These are phyloP conservation scores for Rhinoraja longicauda DNA, from an alignment of 2,797 vertebrate genomes.

Conservation along the genomic window DNA sequence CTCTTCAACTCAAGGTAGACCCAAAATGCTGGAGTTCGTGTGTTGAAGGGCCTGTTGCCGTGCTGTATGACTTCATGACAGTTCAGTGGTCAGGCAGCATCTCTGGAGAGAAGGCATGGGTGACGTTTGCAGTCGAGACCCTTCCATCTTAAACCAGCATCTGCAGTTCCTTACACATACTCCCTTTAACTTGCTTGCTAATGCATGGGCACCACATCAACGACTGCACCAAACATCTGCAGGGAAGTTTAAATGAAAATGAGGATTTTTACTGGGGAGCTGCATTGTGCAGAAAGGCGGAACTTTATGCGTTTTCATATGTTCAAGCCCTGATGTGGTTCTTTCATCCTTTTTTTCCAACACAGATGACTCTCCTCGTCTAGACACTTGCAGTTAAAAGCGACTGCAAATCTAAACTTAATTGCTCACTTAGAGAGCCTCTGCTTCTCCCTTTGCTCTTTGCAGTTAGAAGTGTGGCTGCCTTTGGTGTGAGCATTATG, in stretches of 20 bases:
- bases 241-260: conserved; percentile 12
- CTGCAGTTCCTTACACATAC: background rate
- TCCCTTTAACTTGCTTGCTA: background rate
- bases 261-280: background rate
- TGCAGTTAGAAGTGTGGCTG: too few relatives aligned
- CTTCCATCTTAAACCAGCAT: too few relatives aligned
- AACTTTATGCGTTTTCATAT: background rate
- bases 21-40: too few relatives aligned
- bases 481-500: background rate
- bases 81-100: too few relatives aligned
- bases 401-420: background rate
- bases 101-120: too few relatives aligned
- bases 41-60: too few relatives aligned
- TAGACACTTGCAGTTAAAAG: too few relatives aligned
- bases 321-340: background rate
- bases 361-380: background rate
- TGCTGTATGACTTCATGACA: too few relatives aligned
- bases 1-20: background rate
- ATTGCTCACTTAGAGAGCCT: background rate
- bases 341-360: background rate
- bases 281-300: background rate
- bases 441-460: background rate
- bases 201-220: background rate
- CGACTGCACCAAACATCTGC: background rate
- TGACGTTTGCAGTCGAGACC: too few relatives aligned